phyloP scores from a whole-genome alignment of 2,113 vertebrate species.

The Anoplopoma fimbria region DNA sequence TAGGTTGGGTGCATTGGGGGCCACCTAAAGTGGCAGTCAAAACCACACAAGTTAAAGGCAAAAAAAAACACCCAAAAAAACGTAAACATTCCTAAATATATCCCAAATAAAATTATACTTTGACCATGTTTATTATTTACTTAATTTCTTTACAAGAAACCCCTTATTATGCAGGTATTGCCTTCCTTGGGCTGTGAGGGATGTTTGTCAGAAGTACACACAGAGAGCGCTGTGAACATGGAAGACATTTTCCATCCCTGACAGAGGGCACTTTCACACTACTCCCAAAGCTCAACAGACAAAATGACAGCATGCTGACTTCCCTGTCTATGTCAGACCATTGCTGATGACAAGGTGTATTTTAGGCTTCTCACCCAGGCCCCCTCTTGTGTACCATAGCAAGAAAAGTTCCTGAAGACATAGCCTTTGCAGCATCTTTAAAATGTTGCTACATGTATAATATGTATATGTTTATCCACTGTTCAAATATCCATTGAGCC shows the following conservation, averaged over 20 bases:
- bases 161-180: constrained; percentile 1
- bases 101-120: background rate
- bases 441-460: too few species aligned
- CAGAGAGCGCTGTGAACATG: constrained; percentile 34
- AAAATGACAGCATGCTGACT: constrained; percentile 70
- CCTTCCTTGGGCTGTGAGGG: background rate
- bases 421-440: too few species aligned
- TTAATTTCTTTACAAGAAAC: background rate
- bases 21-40: background rate
- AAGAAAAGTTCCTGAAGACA: constrained; percentile 33
- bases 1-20: background rate
- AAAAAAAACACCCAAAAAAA: too few species aligned
- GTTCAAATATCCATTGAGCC: background rate
- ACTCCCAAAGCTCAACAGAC: constrained; percentile 55
- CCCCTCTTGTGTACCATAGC: constrained; percentile 31
- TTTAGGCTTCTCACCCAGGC: constrained; percentile 60
- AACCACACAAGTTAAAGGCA: background rate
- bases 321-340: constrained; percentile 57
- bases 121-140: background rate
- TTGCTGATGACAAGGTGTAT: constrained; percentile 70
- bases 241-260: constrained; percentile 64
- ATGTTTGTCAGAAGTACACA: constrained; percentile 47
- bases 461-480: background rate
- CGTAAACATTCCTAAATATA: background rate
- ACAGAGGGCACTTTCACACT: constrained; percentile 61